Conservation (phyloP, 2,113 vertebrate species). For the Pomatorhinus ruficollis region DNA sequence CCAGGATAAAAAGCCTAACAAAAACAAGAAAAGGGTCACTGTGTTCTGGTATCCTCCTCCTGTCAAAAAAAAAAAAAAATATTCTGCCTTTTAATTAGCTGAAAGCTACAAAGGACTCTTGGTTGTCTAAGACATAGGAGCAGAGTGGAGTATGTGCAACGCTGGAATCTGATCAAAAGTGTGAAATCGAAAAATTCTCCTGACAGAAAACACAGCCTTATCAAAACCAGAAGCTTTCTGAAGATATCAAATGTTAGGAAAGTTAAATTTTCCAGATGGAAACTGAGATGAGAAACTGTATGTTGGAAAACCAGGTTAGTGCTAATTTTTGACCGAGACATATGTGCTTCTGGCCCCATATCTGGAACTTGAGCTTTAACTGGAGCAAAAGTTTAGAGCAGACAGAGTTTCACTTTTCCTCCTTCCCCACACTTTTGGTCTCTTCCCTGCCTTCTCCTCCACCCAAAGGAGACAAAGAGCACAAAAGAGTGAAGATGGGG, state of each 20-base stretch:
- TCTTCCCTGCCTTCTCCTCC: not conserved
- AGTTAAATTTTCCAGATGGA: constrained; percentile 1
- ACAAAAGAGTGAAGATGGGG: not conserved
- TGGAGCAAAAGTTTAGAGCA: not conserved
- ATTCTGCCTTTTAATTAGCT: not conserved
- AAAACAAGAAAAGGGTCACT: not conserved
- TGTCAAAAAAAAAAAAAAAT: not conserved
- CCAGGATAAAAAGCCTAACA: not conserved
- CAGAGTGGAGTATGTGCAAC: not conserved
- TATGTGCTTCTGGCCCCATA: not conserved
- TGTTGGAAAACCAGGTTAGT: not conserved
- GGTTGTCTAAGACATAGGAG: not conserved
- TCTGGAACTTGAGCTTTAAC: not conserved
- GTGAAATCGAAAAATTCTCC: not conserved
- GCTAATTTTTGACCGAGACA: not conserved
- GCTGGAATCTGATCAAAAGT: not conserved
- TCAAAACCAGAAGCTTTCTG: not conserved
- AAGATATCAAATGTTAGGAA: not conserved
- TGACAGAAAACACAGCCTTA: not conserved
- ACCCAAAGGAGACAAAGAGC: not conserved
- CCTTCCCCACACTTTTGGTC: not conserved
- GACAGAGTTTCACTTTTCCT: not conserved
- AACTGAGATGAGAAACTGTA: not conserved
- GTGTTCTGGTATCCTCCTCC: not conserved
- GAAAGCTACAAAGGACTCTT: not conserved